A percentile compares a stretch with the other conserved stretches of the same genome.
These are phyloP conservation scores for Caprella mutica DNA, from an alignment of 2,888 invertebrate species.

Conservation along the genomic window DNA sequence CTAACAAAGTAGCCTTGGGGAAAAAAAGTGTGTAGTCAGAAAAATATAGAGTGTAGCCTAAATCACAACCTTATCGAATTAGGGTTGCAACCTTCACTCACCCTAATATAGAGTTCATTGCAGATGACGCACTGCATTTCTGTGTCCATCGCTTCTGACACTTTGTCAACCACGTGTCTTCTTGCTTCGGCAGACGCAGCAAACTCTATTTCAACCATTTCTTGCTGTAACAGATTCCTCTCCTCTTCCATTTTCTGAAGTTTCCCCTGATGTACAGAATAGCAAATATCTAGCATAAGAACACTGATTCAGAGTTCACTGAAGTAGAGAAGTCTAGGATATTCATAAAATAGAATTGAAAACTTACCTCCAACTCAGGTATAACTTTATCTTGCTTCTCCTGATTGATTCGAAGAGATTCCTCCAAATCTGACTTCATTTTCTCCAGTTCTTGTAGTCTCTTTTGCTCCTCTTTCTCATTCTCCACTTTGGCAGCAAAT, in stretches of 20 bases:
- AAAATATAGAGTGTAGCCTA: not conserved
- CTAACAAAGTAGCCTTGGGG: slow-evolving; percentile 51
- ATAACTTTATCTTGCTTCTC: too few species aligned
- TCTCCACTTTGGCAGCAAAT: too few species aligned
- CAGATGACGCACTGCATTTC: slow-evolving; percentile 66
- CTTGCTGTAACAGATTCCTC: slow-evolving; percentile 19
- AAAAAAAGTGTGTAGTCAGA: not conserved
- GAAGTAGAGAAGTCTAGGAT: too few species aligned
- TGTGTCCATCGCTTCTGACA: slow-evolving; percentile 52
- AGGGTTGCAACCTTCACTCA: slow-evolving; percentile 33
- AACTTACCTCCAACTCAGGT: too few species aligned
- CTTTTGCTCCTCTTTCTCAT: too few species aligned
- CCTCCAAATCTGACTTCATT: too few species aligned
- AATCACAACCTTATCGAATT: not conserved
- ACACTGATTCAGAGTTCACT: too few species aligned
- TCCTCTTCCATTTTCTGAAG: slow-evolving; percentile 16
- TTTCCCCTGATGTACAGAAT: not conserved
- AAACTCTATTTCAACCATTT: slow-evolving; percentile 16
- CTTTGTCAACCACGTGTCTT: slow-evolving; percentile 35
- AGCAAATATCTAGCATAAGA: not conserved
- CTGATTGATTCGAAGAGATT: too few species aligned
- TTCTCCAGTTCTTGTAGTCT: too few species aligned
- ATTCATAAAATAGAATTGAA: too few species aligned
- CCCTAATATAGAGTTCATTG: slow-evolving; percentile 57
- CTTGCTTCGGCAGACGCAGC: slow-evolving; percentile 13